Evolutionary conservation across 2,113 vertebrate species (phyloP).

Genomic region (Ctenodactylus gundi): DNA sequence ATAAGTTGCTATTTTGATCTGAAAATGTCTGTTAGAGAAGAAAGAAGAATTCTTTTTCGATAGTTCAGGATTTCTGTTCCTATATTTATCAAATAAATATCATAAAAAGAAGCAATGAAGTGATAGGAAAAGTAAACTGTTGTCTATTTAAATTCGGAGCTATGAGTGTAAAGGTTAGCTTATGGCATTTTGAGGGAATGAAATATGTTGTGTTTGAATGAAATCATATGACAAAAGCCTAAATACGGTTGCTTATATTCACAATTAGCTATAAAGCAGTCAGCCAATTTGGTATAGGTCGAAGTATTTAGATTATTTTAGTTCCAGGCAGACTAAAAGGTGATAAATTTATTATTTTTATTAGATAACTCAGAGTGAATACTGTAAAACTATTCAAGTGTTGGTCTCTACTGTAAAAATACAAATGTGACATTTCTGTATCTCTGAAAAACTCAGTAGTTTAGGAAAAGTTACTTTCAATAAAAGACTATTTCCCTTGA

Average conservation of each 20-base stretch:
- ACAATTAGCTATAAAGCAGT: background rate
- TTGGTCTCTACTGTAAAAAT: background rate
- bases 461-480: background rate
- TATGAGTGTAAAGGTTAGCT: background rate
- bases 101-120: background rate
- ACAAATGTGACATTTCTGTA: background rate
- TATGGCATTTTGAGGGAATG: background rate
- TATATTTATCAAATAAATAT: background rate
- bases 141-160: background rate
- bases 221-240: background rate
- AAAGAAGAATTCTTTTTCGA: background rate
- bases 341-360: background rate
- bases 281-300: background rate
- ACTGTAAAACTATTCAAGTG: background rate
- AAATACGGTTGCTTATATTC: background rate
- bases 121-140: background rate
- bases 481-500: background rate
- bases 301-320: conserved; percentile 26
- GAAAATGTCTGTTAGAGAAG: background rate
- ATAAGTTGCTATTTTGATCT: background rate
- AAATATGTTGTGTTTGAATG: background rate
- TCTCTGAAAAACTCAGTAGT: background rate
- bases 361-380: background rate
- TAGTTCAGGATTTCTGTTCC: background rate
- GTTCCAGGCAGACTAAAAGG: background rate